Percentiles rank a stretch among this genome's conserved stretches.
Conservation (phyloP, 2,797 vertebrate genomes). For the Malacoctenus gilli region DNA sequence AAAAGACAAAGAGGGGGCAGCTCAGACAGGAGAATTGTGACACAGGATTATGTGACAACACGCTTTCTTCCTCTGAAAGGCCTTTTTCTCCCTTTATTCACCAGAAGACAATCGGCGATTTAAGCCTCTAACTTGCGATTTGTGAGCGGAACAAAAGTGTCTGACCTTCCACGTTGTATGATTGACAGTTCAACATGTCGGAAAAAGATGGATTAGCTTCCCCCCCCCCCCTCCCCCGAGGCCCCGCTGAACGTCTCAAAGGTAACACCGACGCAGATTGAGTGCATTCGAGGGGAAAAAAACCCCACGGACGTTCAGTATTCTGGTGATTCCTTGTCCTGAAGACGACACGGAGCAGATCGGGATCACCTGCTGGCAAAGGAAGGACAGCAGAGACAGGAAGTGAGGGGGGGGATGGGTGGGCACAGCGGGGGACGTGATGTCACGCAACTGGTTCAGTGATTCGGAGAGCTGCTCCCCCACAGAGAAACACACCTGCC, state of each 20-base stretch:
- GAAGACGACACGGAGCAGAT: slow-evolving; percentile 44
- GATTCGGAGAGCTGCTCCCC: slow-evolving; percentile 45
- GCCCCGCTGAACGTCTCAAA: slow-evolving; percentile 5
- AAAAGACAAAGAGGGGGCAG: slow-evolving; percentile 12
- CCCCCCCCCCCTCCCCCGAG: slow-evolving; percentile 10
- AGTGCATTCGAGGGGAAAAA: slow-evolving; percentile 4
- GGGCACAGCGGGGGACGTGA: slow-evolving; percentile 54
- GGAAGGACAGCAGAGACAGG: slow-evolving; percentile 65
- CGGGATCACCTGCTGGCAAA: slow-evolving; percentile 56
- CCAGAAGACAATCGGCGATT: slow-evolving; percentile 16
- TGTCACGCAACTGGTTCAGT: slow-evolving; percentile 56
- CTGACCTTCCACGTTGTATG: slow-evolving; percentile 24
- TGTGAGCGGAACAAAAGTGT: slow-evolving; percentile 4
- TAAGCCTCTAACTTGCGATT: slow-evolving; percentile 17
- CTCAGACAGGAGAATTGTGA: slow-evolving; percentile 1
- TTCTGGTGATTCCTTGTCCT: slow-evolving; percentile 11
- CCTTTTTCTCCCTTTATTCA: neutral
- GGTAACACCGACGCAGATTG: slow-evolving; percentile 19
- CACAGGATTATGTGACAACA: slow-evolving; percentile 14
- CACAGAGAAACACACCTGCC: slow-evolving; percentile 65
- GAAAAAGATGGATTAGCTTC: slow-evolving; percentile 34
- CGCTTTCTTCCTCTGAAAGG: slow-evolving; percentile 10
- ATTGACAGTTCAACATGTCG: slow-evolving; percentile 36
- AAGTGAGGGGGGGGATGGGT: slow-evolving; percentile 43
- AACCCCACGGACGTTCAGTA: neutral